These are phyloP conservation scores for Tamandua tetradactyla DNA, from an alignment of 2,797 vertebrate species.

Conservation along the genomic window DNA sequence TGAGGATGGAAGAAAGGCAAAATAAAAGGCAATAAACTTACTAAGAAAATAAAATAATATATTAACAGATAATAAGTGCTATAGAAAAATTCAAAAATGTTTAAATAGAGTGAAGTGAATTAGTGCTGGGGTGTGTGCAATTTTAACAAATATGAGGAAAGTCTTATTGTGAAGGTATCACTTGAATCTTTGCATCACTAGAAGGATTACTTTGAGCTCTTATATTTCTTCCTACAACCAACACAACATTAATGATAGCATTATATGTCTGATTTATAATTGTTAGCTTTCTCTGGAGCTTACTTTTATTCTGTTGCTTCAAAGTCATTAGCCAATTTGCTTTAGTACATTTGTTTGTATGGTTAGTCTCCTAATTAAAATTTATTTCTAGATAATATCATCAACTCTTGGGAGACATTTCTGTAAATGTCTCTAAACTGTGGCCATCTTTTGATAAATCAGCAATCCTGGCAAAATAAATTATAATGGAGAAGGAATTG, in stretches of 20 bases:
- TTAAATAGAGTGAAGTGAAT: neutral
- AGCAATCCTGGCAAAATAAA: slow-evolving; percentile 1
- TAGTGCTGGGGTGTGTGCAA: neutral
- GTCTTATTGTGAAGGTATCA: neutral
- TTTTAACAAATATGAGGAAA: neutral
- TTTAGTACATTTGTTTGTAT: neutral
- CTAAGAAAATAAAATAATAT: neutral
- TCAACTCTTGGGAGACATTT: neutral
- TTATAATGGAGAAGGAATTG: neutral
- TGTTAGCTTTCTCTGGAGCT: neutral
- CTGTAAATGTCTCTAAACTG: neutral
- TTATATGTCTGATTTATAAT: neutral
- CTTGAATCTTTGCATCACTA: neutral
- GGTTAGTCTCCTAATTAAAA: neutral
- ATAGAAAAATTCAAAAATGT: neutral
- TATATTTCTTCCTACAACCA: neutral
- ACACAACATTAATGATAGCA: neutral
- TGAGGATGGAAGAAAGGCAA: neutral
- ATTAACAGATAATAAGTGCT: neutral
- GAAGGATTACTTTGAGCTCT: neutral
- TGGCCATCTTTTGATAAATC: neutral
- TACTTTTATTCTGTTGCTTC: neutral
- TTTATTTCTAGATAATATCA: neutral
- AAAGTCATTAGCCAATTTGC: neutral
- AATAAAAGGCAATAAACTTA: neutral